Conservation (phyloP, 2,888 invertebrate genomes). For the Marronus borbonicus region DNA sequence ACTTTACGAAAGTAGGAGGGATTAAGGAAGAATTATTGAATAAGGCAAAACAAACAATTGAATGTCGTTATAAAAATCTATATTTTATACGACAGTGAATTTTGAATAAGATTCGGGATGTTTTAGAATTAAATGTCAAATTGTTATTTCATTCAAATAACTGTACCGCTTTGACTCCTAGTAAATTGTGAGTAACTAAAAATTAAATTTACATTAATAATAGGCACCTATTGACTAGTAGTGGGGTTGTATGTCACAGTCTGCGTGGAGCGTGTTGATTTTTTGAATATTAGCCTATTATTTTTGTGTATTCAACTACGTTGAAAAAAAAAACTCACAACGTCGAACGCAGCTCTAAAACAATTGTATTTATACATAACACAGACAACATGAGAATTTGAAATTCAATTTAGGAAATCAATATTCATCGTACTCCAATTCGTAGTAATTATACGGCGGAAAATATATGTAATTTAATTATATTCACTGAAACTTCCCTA, state of each 20-base stretch:
- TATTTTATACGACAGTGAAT: neutral
- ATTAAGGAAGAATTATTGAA: constrained; percentile 37
- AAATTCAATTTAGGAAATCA: constrained; percentile 4
- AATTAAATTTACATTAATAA: constrained; percentile 32
- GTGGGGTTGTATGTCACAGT: no score
- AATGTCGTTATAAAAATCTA: constrained; percentile 9
- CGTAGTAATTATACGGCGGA: neutral
- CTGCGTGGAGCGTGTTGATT: constrained; percentile 15
- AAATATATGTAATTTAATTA: neutral
- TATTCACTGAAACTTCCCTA: neutral
- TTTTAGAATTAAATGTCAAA: no score
- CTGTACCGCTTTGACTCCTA: no score
- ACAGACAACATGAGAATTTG: neutral
- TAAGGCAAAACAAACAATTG: constrained; percentile 22
- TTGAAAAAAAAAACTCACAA: neutral
- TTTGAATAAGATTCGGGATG: neutral
- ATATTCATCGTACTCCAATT: constrained; percentile 7
- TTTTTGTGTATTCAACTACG: neutral
- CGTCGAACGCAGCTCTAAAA: neutral
- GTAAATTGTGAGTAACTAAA: neutral
- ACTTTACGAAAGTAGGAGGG: constrained; percentile 13
- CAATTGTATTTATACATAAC: neutral
- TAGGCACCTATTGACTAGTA: neutral
- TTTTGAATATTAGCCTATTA: constrained; percentile 17
- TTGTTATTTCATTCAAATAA: no score